A percentile compares a stretch with the other conserved stretches of the same genome.
These are phyloP conservation scores for Hylaeus volcanicus DNA, from an alignment of 1,140 invertebrate genomes.

Conservation along the genomic window DNA sequence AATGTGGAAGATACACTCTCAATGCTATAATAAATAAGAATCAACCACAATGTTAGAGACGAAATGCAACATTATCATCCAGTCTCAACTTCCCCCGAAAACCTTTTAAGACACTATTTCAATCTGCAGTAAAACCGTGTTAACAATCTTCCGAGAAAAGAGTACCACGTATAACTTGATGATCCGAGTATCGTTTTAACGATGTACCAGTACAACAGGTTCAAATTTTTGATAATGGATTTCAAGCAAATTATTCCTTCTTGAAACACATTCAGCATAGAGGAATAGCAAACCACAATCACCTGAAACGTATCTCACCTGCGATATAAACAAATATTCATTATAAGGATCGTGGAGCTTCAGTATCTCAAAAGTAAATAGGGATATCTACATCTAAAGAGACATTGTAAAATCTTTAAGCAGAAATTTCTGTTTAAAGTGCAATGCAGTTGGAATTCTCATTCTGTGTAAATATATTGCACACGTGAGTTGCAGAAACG, in stretches of 20 bases:
- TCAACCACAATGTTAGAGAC: slow-evolving; percentile 42
- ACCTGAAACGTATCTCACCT: slow-evolving; percentile 65
- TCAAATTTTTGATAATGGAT: slow-evolving; percentile 35
- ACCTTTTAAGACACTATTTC: slow-evolving; percentile 34
- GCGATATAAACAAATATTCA: slow-evolving; percentile 42
- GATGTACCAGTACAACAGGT: slow-evolving; percentile 1
- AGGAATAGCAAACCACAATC: slow-evolving; percentile 50
- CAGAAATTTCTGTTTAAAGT: slow-evolving; percentile 18
- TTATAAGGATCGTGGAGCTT: slow-evolving; percentile 36
- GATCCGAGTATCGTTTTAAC: slow-evolving; percentile 21
- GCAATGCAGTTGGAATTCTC: slow-evolving; percentile 24
- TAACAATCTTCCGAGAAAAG: slow-evolving; percentile 23
- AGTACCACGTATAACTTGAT: slow-evolving; percentile 28
- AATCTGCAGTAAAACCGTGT: slow-evolving; percentile 13
- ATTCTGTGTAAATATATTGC: slow-evolving; percentile 22
- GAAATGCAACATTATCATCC: slow-evolving; percentile 28
- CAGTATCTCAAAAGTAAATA: slow-evolving; percentile 42
- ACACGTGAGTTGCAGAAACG: slow-evolving; percentile 19
- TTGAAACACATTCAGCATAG: slow-evolving; percentile 37
- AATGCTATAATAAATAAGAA: slow-evolving; percentile 46
- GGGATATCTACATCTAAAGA: slow-evolving; percentile 44
- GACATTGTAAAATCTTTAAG: slow-evolving; percentile 23
- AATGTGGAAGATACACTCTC: slow-evolving; percentile 14
- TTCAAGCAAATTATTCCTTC: slow-evolving; percentile 44
- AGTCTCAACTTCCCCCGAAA: slow-evolving; percentile 16